These are phyloP conservation scores for Ophraella communa DNA, from an alignment of 2,888 invertebrate species.

Conservation along the genomic window DNA sequence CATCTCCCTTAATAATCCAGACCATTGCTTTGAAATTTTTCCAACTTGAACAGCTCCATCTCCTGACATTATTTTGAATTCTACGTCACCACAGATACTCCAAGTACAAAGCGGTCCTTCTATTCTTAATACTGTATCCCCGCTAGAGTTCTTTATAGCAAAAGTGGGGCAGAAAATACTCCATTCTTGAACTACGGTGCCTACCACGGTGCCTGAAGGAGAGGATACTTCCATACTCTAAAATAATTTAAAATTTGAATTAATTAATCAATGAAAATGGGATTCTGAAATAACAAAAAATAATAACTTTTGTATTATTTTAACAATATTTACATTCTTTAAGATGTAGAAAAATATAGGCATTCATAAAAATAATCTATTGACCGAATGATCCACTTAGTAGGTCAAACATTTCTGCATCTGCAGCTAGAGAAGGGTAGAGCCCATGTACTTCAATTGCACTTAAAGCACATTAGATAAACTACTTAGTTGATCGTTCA, in stretches of 20 bases:
- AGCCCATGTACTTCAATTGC: too few species aligned
- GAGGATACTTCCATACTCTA: conserved; percentile 79
- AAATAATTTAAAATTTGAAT: background rate
- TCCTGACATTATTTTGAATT: conserved; percentile 79
- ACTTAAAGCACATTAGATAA: too few species aligned
- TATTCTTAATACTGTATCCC: conserved; percentile 77
- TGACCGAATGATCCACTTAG: too few species aligned
- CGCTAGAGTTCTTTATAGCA: conserved; percentile 74
- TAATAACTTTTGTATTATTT: too few species aligned
- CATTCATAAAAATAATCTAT: too few species aligned
- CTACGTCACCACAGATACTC: conserved; percentile 81
- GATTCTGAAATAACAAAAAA: too few species aligned
- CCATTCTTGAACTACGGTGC: conserved; percentile 79
- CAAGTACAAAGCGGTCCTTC: conserved; percentile 83
- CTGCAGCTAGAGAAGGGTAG: too few species aligned
- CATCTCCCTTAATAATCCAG: conserved; percentile 78
- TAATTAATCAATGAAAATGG: background rate
- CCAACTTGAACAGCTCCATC: conserved; percentile 83
- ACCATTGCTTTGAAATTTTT: conserved; percentile 89
- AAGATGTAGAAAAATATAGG: too few species aligned
- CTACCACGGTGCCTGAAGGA: conserved; percentile 75
- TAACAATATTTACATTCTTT: too few species aligned
- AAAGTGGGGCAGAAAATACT: conserved; percentile 77
- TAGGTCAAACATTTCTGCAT: too few species aligned
- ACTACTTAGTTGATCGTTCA: too few species aligned